Evolutionary conservation across 2,113 vertebrate genomes (phyloP), one percentile per base, ranked within the genome.

Genomic region (Puffinus mauretanicus): DNA sequence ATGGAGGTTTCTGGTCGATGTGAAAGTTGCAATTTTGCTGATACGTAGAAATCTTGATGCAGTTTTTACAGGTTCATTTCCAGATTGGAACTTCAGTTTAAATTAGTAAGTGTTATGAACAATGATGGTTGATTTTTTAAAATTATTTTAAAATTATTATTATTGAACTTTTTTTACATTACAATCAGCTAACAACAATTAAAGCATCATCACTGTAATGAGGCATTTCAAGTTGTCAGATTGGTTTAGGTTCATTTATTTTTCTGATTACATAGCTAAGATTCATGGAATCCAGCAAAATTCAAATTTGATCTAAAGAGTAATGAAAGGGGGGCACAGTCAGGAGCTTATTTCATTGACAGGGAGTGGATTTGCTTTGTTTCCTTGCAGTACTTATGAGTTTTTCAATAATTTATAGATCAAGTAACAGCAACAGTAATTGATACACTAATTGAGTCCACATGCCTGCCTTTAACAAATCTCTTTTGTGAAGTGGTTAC

Each of bases 351-450:
- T 93, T 96, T 93, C 93, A 97, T 97, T 96, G 96, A 94, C 7
- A 19, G 34, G 94, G 91, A 90, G 62, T 86, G 86, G 90, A 96
- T 97, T 96, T 96, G 94, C 94, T 97, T 98, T 92, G 60, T 97
- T 97, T 97, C 82, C 93, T 25, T 32, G 78, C 82, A 73, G 54
- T 72, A 94, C 18, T 61, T 96, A 47, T 73, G 95, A 91, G 85
- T 92, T 94, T 97, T 97, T 98, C 97, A 97, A 97, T 98, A 97
- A 98, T 98, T 98, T 97, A 98, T 97, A 97, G 96, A 97, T 97
- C 66, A 86, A 44, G 85, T 98, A 87, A 79, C n/a, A 88, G 36
- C 90, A 94, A 61, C 94, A 88, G 98, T 98, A 98, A 98, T 97
- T 97, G 96, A 94, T 95, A 94, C 93, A 88, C 88, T 98, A 97